Evolutionary conservation across 1,140 invertebrate species (phyloP).

Genomic region (Delia radicum): DNA sequence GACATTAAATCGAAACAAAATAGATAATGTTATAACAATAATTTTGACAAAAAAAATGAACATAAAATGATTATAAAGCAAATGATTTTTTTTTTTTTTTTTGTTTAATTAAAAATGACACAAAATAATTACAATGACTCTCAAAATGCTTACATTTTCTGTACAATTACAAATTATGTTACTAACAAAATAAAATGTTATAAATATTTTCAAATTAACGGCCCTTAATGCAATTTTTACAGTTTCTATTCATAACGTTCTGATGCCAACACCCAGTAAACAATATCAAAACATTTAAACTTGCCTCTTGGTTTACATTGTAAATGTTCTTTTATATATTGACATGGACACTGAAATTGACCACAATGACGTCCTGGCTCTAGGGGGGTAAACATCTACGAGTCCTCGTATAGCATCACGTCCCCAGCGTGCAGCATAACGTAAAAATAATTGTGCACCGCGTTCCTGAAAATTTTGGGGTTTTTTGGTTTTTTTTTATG

Average conservation of each 20-base stretch:
- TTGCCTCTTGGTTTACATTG: conserved; percentile 78
- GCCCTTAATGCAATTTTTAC: background rate
- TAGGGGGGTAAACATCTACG: conserved; percentile 63
- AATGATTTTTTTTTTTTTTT: no score
- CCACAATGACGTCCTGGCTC: conserved; percentile 76
- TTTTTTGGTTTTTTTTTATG: background rate
- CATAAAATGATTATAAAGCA: no score
- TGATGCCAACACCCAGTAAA: conserved; percentile 55
- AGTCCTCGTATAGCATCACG: conserved; percentile 69
- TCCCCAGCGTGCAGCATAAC: conserved; percentile 81
- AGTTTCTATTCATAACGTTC: conserved; percentile 49
- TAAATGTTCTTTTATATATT: conserved; percentile 85
- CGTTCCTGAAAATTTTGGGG: conserved; percentile 65
- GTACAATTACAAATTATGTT: conserved; percentile 11
- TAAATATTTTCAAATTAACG: background rate
- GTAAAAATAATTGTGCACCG: conserved; percentile 74
- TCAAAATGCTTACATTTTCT: background rate
- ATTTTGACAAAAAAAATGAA: background rate
- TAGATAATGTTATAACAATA: background rate
- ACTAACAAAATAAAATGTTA: no score
- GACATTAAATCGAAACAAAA: no score
- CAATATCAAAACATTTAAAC: conserved; percentile 53
- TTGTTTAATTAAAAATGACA: no score
- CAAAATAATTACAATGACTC: no score
- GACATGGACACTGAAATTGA: conserved; percentile 77